Base-by-base conservation (phyloP, 2,113 vertebrate species). In the Tor tambroides region DNA sequence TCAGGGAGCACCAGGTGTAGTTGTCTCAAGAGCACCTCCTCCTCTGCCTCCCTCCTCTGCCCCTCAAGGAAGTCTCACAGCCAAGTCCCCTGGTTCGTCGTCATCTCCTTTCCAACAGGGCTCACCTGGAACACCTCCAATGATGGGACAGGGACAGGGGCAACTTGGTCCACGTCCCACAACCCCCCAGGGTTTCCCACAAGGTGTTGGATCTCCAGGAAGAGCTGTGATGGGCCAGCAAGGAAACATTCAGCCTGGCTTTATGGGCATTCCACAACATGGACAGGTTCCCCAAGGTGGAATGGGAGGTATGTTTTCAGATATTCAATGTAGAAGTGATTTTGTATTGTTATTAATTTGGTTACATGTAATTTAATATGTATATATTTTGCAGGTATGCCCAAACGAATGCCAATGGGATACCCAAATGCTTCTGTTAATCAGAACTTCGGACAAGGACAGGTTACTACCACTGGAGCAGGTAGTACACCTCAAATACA, bases 31-130 rank as follows among this genome's bases (percentile, higher is more conserved):
- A 92, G 95, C 96, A 26, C 96, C 97, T 0, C 97, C 97, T 87
- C 93, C 98, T 63, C 85, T 94, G 56, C 97, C 97, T 8, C 94
- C 96, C 5, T 94, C 97, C 78, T 90, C 94, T 87, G 94, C 96
- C 86, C 96, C 96, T 0, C 98, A 98, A 88, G 94, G 96, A 89
- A 98, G 97, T 93, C 96, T 99, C 63, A 95, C 97, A 90, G 97
- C 95, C 92, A 99, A 99, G 93, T 99, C 98, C 90, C 98, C 98
- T 90, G 98, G 97, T 80, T 99, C 98, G 26, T 99, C 98, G 75
- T 97, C 98, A n/a, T 99, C 98, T 91, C 97, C 98, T 90, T 99
- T 99, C 93, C 98, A 99, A 94, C 98, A 99, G 92, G 96, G 96
- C 88, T 99, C 98, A 89, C 98, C 98, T 89, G 98, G 97, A 67